Base-by-base conservation (phyloP, 2,113 vertebrate species). In the Myrmecobius fasciatus region DNA sequence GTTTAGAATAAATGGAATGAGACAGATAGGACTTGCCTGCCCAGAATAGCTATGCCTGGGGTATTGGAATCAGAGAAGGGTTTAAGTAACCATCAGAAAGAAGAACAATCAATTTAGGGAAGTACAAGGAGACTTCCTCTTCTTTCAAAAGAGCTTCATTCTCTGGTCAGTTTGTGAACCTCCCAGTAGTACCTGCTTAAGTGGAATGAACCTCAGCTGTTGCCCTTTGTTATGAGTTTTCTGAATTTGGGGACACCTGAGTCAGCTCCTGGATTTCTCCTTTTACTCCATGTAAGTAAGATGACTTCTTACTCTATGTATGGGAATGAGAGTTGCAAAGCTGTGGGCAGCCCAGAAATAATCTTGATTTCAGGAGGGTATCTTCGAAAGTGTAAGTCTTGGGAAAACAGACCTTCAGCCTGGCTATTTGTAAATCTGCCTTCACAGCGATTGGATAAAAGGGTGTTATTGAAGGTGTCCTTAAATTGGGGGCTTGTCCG, bases 71-170 rank as follows among this genome's bases (percentile, higher is more conserved):
- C 36, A 28, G 92, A 52, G 90, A 95, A 91, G 91, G 88, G 25
- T 49, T 95, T 67, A 53, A 53, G n/a, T 51, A 90, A 90, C 48
- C 56, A 88, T 95, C 95, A 96, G 53, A 56, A 49, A 83, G 96
- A 97, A 96, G 75, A 89, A 46, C n/a, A 95, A 89, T 75, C 53
- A 94, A 96, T 97, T 95, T 96, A 94, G 52, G 97, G 96, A 98
- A 98, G 94, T 97, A 91, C 95, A 96, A 1, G 1, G 91, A 89
- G 52, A 94, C 47, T 97, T 97, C 91, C 98, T 97, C 89, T 91
- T 97, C 92, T 98, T 95, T 95, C 2, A 7, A 94, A 97, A 92
- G 67, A 93, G 5, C 52, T 3, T 51, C 95, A 6, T 47, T 92
- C 91, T 92, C 92, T 93, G 67, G 90, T 90, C 43, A 28, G 91